phyloP scores from a whole-genome alignment of 2,797 vertebrate species.

The Picus viridis region DNA sequence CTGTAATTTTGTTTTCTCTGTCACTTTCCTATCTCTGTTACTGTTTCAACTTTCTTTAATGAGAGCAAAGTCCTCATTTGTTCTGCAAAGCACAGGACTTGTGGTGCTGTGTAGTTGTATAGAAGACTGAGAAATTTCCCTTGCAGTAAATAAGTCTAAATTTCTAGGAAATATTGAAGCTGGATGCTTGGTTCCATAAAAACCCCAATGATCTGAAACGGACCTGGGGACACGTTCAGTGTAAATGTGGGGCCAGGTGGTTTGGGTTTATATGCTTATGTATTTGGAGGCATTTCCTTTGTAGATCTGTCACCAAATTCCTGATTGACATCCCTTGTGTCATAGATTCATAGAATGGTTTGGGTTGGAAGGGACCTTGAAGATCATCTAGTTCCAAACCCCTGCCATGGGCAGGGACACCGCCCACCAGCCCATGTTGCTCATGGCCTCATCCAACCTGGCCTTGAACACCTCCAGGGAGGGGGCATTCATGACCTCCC shows the following conservation, averaged over 20 bases:
- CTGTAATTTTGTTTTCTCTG: background rate
- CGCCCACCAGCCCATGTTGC: too few species aligned
- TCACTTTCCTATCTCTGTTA: background rate
- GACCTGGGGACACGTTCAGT: background rate
- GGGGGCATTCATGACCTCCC: too few species aligned
- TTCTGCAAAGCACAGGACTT: background rate
- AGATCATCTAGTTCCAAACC: too few species aligned
- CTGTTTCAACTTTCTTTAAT: background rate
- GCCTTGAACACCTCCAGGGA: too few species aligned
- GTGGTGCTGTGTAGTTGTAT: background rate
- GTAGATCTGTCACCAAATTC: background rate
- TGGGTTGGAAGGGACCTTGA: too few species aligned
- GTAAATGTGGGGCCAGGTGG: background rate
- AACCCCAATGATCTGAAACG: background rate
- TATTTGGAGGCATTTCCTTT: background rate
- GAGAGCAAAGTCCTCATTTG: background rate
- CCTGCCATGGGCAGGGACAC: too few species aligned
- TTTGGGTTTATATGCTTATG: background rate
- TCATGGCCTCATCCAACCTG: too few species aligned
- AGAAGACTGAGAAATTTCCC: background rate
- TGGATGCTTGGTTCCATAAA: background rate
- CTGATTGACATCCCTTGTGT: background rate
- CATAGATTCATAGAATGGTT: too few species aligned
- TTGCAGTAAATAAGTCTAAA: background rate
- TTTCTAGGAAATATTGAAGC: background rate